These are phyloP conservation scores for Platycheirus albimanus DNA, from an alignment of 2,888 invertebrate species.

Conservation along the genomic window DNA sequence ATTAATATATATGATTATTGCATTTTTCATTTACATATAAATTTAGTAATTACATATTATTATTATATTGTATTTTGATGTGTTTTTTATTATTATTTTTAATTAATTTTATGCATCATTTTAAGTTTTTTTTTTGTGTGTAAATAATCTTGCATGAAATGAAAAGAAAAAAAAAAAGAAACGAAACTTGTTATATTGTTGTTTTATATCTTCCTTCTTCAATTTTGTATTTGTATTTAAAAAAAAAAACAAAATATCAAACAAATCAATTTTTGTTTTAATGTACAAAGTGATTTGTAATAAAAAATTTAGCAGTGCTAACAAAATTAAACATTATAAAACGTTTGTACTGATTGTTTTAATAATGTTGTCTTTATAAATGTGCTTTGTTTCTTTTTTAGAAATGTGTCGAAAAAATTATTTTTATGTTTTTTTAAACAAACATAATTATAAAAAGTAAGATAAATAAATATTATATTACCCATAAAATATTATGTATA, in stretches of 20 bases:
- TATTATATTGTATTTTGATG: constrained; percentile 22
- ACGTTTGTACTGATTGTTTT: not conserved
- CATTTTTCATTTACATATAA: constrained; percentile 67
- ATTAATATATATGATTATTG: constrained; percentile 71
- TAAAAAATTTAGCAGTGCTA: constrained; percentile 58
- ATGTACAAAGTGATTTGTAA: constrained; percentile 37
- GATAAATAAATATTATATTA: constrained; percentile 32
- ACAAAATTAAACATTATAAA: constrained; percentile 8
- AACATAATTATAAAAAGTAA: constrained; percentile 2
- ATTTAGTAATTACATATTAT: constrained; percentile 25
- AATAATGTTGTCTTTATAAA: no score
- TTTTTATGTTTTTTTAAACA: constrained; percentile 15
- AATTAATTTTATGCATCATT: constrained; percentile 38
- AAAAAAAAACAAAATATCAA: constrained; percentile 4
- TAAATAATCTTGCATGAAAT: constrained; percentile 61
- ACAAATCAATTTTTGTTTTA: constrained; percentile 23
- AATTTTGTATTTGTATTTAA: constrained; percentile 27
- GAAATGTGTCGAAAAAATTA: no score
- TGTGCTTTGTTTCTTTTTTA: no score
- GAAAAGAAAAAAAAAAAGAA: no score
- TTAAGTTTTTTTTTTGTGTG: constrained; percentile 63
- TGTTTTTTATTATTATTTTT: no score
- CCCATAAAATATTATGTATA: constrained; percentile 57
- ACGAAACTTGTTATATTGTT: constrained; percentile 39
- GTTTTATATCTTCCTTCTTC: constrained; percentile 35